Evolutionary conservation across 2,113 vertebrate species (phyloP).

Genomic region (Bungarus multicinctus): DNA sequence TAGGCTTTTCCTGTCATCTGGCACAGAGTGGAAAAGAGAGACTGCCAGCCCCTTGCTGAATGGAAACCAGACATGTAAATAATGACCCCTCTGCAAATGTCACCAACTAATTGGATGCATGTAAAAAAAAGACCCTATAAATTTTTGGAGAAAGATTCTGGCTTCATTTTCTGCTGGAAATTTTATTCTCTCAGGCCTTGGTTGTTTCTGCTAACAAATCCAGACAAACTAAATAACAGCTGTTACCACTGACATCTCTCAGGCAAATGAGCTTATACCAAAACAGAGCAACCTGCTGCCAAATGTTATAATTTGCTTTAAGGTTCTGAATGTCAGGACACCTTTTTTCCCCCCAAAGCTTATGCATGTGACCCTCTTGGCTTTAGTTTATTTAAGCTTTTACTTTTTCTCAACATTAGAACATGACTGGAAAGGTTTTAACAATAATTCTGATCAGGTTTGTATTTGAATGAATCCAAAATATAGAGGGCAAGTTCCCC

Average conservation of each 20-base stretch:
- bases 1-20: not conserved
- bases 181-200: constrained; percentile 20
- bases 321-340: constrained; percentile 41
- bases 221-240: constrained; percentile 54
- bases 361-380: constrained; percentile 25
- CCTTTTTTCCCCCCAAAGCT: constrained; percentile 34
- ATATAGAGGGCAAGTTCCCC: not conserved
- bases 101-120: constrained; percentile 9
- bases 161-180: constrained; percentile 27
- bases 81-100: not conserved
- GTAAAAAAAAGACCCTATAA: constrained; percentile 29
- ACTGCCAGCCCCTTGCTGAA: not conserved
- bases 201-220: constrained; percentile 48
- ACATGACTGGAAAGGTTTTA: not conserved
- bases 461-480: not conserved
- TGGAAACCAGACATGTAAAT: not conserved
- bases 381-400: not conserved
- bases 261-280: constrained; percentile 58
- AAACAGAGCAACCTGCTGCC: constrained; percentile 50
- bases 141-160: constrained; percentile 32
- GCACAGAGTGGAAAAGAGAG: not conserved
- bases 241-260: constrained; percentile 51
- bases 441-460: not conserved
- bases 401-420: not conserved
- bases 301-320: constrained; percentile 52